Evolutionary conservation across 2,113 vertebrate genomes (phyloP).

Genomic region (Oxyruncus cristatus): DNA sequence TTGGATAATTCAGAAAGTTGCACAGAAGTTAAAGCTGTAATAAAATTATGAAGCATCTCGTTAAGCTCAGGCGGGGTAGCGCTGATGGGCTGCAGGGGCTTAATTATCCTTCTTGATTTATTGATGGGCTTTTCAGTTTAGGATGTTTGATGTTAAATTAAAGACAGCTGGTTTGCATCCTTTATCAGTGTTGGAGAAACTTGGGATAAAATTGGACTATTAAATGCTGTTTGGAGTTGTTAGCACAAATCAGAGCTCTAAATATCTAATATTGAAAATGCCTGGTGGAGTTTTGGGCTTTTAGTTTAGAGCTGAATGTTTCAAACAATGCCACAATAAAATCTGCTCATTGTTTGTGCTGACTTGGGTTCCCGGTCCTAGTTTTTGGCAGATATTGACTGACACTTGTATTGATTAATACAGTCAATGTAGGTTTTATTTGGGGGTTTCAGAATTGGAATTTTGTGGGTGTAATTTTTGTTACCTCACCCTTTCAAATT

Average conservation of each 20-base stretch:
- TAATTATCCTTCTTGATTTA: slow-evolving; percentile 35
- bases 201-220: neutral
- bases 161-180: slow-evolving; percentile 21
- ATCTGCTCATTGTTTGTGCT: accelerated
- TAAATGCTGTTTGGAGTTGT: neutral
- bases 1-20: neutral
- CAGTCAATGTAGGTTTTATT: neutral
- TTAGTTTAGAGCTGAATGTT: neutral
- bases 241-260: neutral
- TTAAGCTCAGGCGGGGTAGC: neutral
- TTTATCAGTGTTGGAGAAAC: neutral
- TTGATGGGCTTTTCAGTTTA: neutral
- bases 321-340: neutral
- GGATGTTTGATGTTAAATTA: slow-evolving; percentile 11
- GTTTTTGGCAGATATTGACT: accelerated
- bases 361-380: neutral
- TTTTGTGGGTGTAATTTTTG: neutral
- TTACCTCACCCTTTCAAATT: accelerated
- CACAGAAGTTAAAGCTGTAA: slow-evolving; percentile 20
- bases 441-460: neutral
- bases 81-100: neutral
- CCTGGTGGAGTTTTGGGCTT: neutral
- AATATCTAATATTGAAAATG: neutral
- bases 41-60: slow-evolving; percentile 31
- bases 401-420: too few species aligned